Evolutionary conservation across 2,797 vertebrate species (phyloP).

Genomic region (Urophycis tenuis): DNA sequence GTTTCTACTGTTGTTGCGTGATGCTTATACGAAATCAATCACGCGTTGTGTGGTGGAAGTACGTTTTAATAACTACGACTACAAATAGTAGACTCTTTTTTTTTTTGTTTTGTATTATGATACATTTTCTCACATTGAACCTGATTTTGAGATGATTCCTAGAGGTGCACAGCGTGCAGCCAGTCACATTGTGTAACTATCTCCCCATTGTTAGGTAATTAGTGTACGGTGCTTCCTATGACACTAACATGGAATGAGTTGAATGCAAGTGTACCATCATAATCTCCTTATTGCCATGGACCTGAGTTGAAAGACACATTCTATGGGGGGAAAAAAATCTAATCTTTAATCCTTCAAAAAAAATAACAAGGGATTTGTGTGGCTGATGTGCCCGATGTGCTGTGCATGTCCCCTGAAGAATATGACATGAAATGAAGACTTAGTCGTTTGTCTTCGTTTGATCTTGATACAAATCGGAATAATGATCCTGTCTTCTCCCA

Average conservation of each 20-base stretch:
- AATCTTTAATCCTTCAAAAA: neutral
- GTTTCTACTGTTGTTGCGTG: too few relatives aligned
- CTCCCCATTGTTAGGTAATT: neutral
- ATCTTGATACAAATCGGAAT: neutral
- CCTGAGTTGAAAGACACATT: neutral
- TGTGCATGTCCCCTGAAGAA: neutral
- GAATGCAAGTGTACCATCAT: neutral
- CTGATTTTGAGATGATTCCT: too few relatives aligned
- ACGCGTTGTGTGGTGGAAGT: neutral
- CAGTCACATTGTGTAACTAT: too few relatives aligned
- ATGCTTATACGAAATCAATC: too few relatives aligned
- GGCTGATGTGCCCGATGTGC: too few relatives aligned
- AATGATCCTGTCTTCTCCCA: neutral
- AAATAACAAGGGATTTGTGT: too few relatives aligned
- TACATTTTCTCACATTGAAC: too few relatives aligned
- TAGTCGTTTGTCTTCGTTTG: neutral
- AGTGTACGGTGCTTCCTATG: neutral
- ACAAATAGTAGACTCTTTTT: too few relatives aligned
- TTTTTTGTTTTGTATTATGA: too few relatives aligned
- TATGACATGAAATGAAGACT: neutral
- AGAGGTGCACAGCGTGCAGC: too few relatives aligned
- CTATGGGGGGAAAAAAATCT: neutral
- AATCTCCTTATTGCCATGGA: neutral
- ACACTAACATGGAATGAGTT: neutral
- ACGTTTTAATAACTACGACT: neutral